These are phyloP conservation scores for Criorhina ranunculi DNA, from an alignment of 2,888 invertebrate species.

Conservation along the genomic window DNA sequence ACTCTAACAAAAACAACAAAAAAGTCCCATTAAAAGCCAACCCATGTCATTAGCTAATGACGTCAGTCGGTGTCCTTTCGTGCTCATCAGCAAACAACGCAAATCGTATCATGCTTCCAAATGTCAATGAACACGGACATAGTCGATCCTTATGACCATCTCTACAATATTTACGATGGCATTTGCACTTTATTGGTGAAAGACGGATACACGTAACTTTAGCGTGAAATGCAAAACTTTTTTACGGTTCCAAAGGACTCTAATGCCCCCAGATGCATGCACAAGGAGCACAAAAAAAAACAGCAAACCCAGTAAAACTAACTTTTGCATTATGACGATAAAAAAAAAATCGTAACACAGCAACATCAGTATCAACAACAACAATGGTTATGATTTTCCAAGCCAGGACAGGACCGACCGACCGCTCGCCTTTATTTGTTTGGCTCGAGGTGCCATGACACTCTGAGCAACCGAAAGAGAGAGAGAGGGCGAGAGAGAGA, in stretches of 20 bases:
- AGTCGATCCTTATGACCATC: constrained; percentile 11
- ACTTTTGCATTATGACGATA: constrained; percentile 53
- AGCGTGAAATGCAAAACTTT: constrained; percentile 12
- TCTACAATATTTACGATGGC: constrained; percentile 5
- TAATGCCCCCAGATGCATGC: constrained; percentile 6
- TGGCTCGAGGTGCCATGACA: constrained; percentile 45
- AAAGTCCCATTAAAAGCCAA: too few species aligned
- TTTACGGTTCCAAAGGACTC: neutral
- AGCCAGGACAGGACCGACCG: constrained; percentile 7
- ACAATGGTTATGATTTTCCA: constrained; percentile 62
- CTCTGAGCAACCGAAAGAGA: neutral
- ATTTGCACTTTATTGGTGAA: constrained; percentile 21
- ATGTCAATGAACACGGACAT: constrained; percentile 1
- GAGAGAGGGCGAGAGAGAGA: neutral
- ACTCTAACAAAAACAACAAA: too few species aligned
- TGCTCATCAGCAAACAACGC: too few species aligned
- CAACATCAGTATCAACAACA: constrained; percentile 38
- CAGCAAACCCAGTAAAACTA: constrained; percentile 12
- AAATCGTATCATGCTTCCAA: too few species aligned
- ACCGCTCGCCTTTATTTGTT: constrained; percentile 36
- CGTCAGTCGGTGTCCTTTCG: too few species aligned
- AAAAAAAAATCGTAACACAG: constrained; percentile 33
- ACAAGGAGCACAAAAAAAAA: constrained; percentile 5
- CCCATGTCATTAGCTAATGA: too few species aligned
- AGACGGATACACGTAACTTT: neutral